Evolutionary conservation across 2,797 vertebrate species (phyloP).

Genomic region (Acrossocheilus fasciatus): DNA sequence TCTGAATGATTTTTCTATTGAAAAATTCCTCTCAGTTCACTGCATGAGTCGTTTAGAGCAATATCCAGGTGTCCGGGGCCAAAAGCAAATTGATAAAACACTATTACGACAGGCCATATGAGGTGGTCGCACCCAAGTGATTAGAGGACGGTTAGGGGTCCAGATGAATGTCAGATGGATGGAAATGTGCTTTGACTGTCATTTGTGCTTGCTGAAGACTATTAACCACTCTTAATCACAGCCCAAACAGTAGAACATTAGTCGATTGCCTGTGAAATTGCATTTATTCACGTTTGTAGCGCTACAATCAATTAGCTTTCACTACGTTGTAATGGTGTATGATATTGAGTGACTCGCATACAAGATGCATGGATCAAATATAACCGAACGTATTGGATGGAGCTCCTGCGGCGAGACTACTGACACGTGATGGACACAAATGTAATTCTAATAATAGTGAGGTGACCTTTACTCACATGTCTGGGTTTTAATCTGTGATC

Average conservation of each 20-base stretch:
- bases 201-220: constrained; percentile 32
- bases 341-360: constrained; percentile 13
- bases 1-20: constrained; percentile 65
- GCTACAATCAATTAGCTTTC: constrained; percentile 34
- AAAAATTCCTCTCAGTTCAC: constrained; percentile 76
- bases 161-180: constrained; percentile 39
- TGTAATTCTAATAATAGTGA: constrained; percentile 65
- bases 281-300: constrained; percentile 41
- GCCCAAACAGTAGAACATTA: constrained; percentile 20
- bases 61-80: constrained; percentile 65
- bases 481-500: constrained; percentile 57
- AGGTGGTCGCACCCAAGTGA: constrained; percentile 67
- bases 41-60: constrained; percentile 71
- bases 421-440: constrained; percentile 15
- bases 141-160: constrained; percentile 57
- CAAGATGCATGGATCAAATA: constrained; percentile 27
- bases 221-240: constrained; percentile 39
- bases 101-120: constrained; percentile 73
- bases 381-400: constrained; percentile 6
- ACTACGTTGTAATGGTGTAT: background rate
- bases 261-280: constrained; percentile 28
- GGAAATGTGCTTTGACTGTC: constrained; percentile 30
- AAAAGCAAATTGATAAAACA: constrained; percentile 77
- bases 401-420: background rate
- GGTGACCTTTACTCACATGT: constrained; percentile 37